Percentiles rank a stretch among this genome's conserved stretches.
These are phyloP conservation scores for Gasteruption jaculator DNA, from an alignment of 2,888 invertebrate genomes.

Conservation along the genomic window DNA sequence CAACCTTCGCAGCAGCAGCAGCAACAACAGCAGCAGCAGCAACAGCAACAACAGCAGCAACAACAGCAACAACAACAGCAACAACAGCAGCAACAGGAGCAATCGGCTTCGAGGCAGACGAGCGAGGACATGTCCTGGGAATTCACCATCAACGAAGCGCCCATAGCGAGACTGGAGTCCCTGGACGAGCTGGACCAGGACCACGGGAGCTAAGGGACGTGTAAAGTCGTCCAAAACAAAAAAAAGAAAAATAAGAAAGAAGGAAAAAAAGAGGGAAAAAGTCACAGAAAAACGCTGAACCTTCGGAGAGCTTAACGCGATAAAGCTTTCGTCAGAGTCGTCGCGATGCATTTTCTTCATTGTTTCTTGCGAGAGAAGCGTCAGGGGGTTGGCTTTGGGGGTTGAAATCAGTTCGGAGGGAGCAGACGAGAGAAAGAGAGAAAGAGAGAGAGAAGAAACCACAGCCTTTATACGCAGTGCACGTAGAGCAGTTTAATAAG, in stretches of 20 bases:
- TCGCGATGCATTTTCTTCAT: constrained; percentile 13
- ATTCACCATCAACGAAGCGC: constrained; percentile 53
- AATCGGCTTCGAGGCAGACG: constrained; percentile 40
- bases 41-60: constrained; percentile 16
- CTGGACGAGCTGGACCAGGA: constrained; percentile 62
- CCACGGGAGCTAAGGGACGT: constrained; percentile 42
- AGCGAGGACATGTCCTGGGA: constrained; percentile 49
- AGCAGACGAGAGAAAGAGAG: constrained; percentile 5
- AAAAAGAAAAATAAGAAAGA: background rate
- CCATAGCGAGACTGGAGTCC: constrained; percentile 64
- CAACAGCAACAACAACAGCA: constrained; percentile 12
- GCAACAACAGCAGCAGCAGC: constrained; percentile 17
- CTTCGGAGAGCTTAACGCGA: background rate
- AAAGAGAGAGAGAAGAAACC: constrained; percentile 3
- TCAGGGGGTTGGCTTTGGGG: no score
- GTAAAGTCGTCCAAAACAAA: background rate
- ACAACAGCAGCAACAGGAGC: constrained; percentile 24
- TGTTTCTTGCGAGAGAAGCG: no score
- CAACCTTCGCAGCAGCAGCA: constrained; percentile 8
- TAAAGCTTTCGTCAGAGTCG: background rate
- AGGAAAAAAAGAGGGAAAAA: constrained; percentile 1
- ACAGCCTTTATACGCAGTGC: no score
- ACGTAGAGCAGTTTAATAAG: no score
- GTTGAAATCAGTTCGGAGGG: no score
- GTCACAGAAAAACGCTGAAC: background rate